Conservation (phyloP, 2,888 invertebrate genomes). For the Lithophane semibrunnea region DNA sequence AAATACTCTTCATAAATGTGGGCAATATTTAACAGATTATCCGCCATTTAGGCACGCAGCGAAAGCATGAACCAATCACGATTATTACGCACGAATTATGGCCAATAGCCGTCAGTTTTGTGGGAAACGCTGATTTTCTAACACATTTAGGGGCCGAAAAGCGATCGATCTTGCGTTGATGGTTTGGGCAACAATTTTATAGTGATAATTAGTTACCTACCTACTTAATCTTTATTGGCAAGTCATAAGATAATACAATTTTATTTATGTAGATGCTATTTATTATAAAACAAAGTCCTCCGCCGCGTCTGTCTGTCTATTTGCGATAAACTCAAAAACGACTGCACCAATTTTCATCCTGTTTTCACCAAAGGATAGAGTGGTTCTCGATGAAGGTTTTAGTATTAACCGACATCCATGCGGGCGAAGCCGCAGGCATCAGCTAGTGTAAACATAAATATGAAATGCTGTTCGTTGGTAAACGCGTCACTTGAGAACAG, state of each 20-base stretch:
- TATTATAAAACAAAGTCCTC: too few relatives aligned
- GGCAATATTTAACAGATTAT: conserved; percentile 65
- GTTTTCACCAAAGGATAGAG: too few relatives aligned
- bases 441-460: too few relatives aligned
- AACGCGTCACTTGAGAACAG: not conserved
- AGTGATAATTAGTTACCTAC: conserved; percentile 1
- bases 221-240: not conserved
- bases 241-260: too few relatives aligned
- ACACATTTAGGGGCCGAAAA: conserved; percentile 48
- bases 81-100: conserved; percentile 77
- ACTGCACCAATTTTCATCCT: too few relatives aligned
- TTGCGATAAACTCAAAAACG: too few relatives aligned
- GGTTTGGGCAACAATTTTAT: conserved; percentile 11
- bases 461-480: not conserved
- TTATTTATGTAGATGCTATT: too few relatives aligned
- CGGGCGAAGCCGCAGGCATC: too few relatives aligned
- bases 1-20: conserved; percentile 59
- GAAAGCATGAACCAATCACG: conserved; percentile 75
- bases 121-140: conserved; percentile 68
- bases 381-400: too few relatives aligned
- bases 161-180: conserved; percentile 30
- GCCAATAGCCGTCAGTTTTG: conserved; percentile 65
- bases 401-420: too few relatives aligned
- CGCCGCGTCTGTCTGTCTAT: too few relatives aligned
- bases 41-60: conserved; percentile 67